Evolutionary conservation across 2,888 invertebrate genomes (phyloP), one percentile per base, ranked within the genome.

Genomic region (Luffia ferchaultella): DNA sequence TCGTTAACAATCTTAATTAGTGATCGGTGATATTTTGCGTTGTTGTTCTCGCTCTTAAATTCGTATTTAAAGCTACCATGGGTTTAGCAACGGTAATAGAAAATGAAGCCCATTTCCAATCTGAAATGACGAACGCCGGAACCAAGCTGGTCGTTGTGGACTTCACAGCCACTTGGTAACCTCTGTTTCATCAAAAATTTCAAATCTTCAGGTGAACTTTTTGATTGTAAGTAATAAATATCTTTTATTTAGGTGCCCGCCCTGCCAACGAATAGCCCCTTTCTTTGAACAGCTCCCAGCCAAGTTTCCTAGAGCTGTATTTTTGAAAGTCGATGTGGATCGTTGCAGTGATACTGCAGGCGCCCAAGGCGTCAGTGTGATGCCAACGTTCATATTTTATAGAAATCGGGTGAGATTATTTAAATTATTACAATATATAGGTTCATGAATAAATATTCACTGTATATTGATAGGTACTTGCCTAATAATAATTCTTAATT

Each of bases 351-450:
- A 95, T 60, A 93, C 94, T 9, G 96, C 98, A 1, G 88, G 91
- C 19, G 85, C 88, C 15, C 93, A 98, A 68, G 95, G 95, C 50
- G 93, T 99, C 42, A 91, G 91, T 51, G 96, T 97, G 0, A 98
- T 99, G 97, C 99, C 99, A 18, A 99, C 99, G 0, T 99, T 99
- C 68, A 90, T 97, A 59, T 96, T 98, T 68, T 98, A 94, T 72
- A 89, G 93, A 60, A 97, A 93, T 70, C 87, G 90, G 68, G 90
- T 90, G 71, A 66, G 67, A n/a, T n/a, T 49, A 40, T 20, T 46
- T 16, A 17, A 41, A 30, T n/a, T 17, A 51, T 9, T 20, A 17
- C 2, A 45, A 18, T 16, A 45, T 15, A 45, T 5, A 9, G 12
- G 9, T 15, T 40, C 15, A 40, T 40, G 12, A 40, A 40, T 9